A percentile compares a stretch with the other conserved stretches of the same genome.
These are phyloP conservation scores for Andrena flavipes DNA, from an alignment of 2,888 invertebrate genomes.

Conservation along the genomic window DNA sequence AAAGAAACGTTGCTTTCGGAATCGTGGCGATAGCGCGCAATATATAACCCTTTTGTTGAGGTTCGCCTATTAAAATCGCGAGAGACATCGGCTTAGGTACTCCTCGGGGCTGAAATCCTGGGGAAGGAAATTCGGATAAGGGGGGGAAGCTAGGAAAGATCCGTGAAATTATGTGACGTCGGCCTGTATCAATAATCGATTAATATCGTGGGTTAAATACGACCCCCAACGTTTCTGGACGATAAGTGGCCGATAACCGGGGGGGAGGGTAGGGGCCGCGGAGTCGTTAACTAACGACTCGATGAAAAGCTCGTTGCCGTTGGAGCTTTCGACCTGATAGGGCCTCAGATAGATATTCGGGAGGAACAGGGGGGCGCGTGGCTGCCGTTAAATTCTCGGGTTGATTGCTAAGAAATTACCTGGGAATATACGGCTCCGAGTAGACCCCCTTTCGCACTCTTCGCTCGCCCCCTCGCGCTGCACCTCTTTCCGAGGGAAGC, in stretches of 20 bases:
- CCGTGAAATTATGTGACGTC: slow-evolving; percentile 55
- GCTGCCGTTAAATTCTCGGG: slow-evolving; percentile 70
- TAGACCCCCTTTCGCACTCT: slow-evolving; percentile 2
- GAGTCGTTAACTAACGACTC: slow-evolving; percentile 82
- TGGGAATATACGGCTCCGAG: slow-evolving; percentile 60
- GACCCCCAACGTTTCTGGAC: slow-evolving; percentile 55
- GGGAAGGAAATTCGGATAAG: slow-evolving; percentile 22
- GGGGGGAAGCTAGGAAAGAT: slow-evolving; percentile 18
- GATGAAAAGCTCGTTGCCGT: slow-evolving; percentile 83
- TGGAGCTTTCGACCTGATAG: slow-evolving; percentile 66
- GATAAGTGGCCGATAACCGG: slow-evolving; percentile 68
- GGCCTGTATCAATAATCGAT: slow-evolving; percentile 59
- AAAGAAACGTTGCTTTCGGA: background rate
- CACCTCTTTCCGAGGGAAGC: background rate
- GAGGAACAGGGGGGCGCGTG: slow-evolving; percentile 33
- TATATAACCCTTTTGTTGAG: slow-evolving; percentile 45
- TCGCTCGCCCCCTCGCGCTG: too few species aligned
- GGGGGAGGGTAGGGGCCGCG: slow-evolving; percentile 33
- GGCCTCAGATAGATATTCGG: slow-evolving; percentile 72
- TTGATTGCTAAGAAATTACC: slow-evolving; percentile 83
- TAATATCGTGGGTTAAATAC: slow-evolving; percentile 67
- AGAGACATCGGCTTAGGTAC: background rate
- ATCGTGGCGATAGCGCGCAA: slow-evolving; percentile 40
- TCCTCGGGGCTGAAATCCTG: slow-evolving; percentile 3
- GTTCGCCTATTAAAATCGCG: slow-evolving; percentile 42